Evolutionary conservation across 2,888 invertebrate species (phyloP).

Genomic region (Mantis religiosa): DNA sequence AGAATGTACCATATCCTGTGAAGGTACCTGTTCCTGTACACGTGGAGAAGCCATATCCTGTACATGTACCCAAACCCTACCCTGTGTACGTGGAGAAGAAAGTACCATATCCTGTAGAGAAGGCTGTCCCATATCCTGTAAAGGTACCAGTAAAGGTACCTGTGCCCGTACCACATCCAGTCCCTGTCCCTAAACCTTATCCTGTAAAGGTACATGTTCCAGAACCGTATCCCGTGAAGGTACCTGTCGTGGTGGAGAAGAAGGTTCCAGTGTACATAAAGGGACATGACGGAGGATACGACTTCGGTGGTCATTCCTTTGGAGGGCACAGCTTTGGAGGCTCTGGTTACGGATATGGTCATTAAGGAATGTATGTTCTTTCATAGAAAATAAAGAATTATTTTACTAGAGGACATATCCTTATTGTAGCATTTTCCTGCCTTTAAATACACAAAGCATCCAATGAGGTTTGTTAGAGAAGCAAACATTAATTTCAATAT

Average conservation of each 20-base stretch:
- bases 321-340: background rate
- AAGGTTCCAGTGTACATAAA: background rate
- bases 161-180: slow-evolving; percentile 1
- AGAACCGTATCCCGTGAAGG: slow-evolving; percentile 1
- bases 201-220: slow-evolving; percentile 1
- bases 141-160: slow-evolving; percentile 4
- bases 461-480: no score
- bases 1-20: background rate
- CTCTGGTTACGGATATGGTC: background rate
- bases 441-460: no score
- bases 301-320: background rate
- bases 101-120: slow-evolving; percentile 5
- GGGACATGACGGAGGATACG: background rate
- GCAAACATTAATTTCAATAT: no score
- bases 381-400: background rate
- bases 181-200: slow-evolving; percentile 3
- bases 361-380: background rate
- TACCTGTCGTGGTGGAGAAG: slow-evolving; percentile 1
- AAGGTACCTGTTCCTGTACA: slow-evolving; percentile 2
- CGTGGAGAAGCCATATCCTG: slow-evolving; percentile 5
- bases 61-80: slow-evolving; percentile 3
- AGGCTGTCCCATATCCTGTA: background rate
- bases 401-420: background rate
- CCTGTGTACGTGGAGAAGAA: slow-evolving; percentile 7
- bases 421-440: no score